phyloP scores from a whole-genome alignment of 2,113 vertebrate genomes.

The Eudyptes chrysolophus region DNA sequence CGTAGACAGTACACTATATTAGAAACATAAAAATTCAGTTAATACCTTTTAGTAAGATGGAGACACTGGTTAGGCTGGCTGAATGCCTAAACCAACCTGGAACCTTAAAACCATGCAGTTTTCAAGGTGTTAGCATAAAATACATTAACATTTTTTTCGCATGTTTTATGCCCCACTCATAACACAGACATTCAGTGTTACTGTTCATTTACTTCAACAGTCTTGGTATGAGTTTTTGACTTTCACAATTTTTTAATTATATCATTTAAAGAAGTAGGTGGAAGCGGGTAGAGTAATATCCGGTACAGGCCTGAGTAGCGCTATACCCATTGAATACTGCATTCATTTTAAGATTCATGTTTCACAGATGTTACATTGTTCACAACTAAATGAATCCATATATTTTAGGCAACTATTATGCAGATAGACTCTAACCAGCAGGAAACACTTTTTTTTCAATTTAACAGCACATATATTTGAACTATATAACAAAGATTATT shows the following conservation, averaged over 20 bases:
- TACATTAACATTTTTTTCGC: background rate
- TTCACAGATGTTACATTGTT: constrained; percentile 57
- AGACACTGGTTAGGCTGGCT: background rate
- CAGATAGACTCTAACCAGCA: background rate
- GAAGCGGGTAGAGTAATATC: constrained; percentile 23
- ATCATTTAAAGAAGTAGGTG: constrained; percentile 7
- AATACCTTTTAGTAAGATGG: background rate
- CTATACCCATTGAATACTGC: background rate
- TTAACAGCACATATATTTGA: background rate
- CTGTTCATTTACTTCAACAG: background rate
- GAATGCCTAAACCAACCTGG: background rate
- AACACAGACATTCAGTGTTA: background rate
- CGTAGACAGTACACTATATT: background rate
- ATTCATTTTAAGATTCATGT: constrained; percentile 45
- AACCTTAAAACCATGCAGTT: background rate
- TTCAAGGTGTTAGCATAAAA: background rate
- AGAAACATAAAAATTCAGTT: background rate
- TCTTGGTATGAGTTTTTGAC: background rate
- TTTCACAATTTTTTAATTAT: background rate
- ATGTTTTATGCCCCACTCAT: background rate
- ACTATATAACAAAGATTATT: background rate
- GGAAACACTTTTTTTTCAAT: background rate
- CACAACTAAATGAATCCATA: constrained; percentile 30
- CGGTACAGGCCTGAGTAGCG: background rate
- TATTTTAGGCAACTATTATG: constrained; percentile 29